Evolutionary conservation across 2,888 invertebrate genomes (phyloP).

Genomic region (Therioaphis trifolii): DNA sequence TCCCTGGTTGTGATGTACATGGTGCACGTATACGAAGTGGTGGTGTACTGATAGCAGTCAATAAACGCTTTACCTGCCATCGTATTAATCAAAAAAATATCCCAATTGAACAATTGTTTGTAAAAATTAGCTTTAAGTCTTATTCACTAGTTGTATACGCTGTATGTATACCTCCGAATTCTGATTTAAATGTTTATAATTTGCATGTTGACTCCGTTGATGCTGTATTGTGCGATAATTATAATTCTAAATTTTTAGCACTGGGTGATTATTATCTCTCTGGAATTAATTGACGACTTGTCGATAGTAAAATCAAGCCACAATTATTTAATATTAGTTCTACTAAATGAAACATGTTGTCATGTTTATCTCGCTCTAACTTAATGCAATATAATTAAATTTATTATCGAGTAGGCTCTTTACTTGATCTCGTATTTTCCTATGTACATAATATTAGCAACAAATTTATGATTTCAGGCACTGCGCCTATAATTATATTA

Average conservation of each 20-base stretch:
- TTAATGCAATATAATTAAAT: slow-evolving; percentile 27
- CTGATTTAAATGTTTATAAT: not conserved
- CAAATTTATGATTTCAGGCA: too few species aligned
- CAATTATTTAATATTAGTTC: slow-evolving; percentile 8
- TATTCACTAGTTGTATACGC: slow-evolving; percentile 11
- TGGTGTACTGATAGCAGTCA: slow-evolving; percentile 2
- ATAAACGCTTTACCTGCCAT: not conserved
- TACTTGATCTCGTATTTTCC: slow-evolving; percentile 18
- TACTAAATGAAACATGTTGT: slow-evolving; percentile 14
- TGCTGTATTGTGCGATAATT: not conserved
- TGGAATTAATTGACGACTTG: not conserved
- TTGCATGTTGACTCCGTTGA: not conserved
- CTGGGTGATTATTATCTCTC: not conserved
- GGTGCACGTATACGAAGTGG: not conserved
- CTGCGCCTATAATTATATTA: too few species aligned
- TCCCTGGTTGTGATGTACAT: slow-evolving; percentile 2
- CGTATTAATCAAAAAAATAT: not conserved
- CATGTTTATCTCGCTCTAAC: slow-evolving; percentile 7
- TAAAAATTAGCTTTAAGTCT: slow-evolving; percentile 1
- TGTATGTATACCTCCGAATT: not conserved
- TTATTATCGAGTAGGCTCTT: slow-evolving; percentile 4
- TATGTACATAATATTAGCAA: slow-evolving; percentile 16
- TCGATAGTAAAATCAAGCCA: slow-evolving; percentile 10
- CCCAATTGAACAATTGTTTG: not conserved
- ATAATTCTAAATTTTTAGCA: not conserved